These are phyloP conservation scores for Phthorimaea operculella DNA, from an alignment of 1,140 invertebrate species.

Conservation along the genomic window DNA sequence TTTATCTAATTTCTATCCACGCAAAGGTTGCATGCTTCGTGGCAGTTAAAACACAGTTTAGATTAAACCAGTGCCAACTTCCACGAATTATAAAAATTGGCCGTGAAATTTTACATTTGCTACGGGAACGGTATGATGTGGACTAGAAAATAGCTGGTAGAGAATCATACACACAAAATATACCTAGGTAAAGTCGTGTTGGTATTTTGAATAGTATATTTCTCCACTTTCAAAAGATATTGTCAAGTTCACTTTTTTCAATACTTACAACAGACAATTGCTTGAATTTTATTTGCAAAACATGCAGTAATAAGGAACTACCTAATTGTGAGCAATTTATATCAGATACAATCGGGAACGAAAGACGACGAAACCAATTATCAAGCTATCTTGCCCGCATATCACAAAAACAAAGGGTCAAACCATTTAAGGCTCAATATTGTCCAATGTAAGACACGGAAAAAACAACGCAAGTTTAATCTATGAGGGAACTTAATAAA, in stretches of 20 bases:
- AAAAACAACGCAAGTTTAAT: constrained; percentile 57
- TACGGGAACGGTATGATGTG: constrained; percentile 26
- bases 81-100: constrained; percentile 58
- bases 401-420: constrained; percentile 40
- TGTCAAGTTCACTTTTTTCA: no score
- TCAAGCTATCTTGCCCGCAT: constrained; percentile 48
- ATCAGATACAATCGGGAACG: constrained; percentile 14
- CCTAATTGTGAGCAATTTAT: constrained; percentile 26
- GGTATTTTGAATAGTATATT: no score
- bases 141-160: neutral
- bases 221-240: no score
- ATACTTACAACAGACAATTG: no score
- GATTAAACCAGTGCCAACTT: constrained; percentile 57
- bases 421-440: constrained; percentile 48
- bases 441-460: constrained; percentile 34
- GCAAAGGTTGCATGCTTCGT: constrained; percentile 38
- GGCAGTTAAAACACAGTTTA: constrained; percentile 42
- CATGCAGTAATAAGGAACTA: neutral
- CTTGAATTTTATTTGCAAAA: neutral
- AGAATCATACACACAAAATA: no score
- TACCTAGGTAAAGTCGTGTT: no score
- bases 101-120: constrained; percentile 58
- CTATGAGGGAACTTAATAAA: constrained; percentile 61
- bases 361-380: constrained; percentile 35
- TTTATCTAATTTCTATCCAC: constrained; percentile 48